Base-by-base conservation (phyloP, 37 sponge, comb jelly and placozoan genomes). In the Theonella swinhoei region DNA sequence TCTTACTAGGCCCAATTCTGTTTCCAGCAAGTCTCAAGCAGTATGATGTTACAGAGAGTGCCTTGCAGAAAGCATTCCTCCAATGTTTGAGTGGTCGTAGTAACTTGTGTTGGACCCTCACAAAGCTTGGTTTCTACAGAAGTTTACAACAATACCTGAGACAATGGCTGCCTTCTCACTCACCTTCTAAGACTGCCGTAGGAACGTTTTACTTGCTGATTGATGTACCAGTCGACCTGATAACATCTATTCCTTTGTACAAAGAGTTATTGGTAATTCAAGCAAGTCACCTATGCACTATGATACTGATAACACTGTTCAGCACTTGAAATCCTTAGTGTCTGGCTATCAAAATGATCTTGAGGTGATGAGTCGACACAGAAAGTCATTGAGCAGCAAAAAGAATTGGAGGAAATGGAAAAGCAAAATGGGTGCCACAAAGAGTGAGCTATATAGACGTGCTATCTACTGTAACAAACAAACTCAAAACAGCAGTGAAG, bases 181-280 rank as follows among this genome's bases (percentile, higher is more conserved):
- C 80, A 23, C 42, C 68, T 39, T 25, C 69, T 3, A 80, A 80
- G 31, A 39, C 68, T 42, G 43, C 39, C 28, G n/a, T 80, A 39
- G 80, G 80, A 40, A 80, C 17, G 42, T 80, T 80, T 80, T 80
- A 80, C 70, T 30, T 80, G 25, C 28, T 25, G 32, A 67, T 80
- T 80, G 80, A 80, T 65, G 68, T 25, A 80, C 68, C 19, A 80
- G n/a, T n/a, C n/a, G n/a, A n/a, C n/a, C n/a, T n/a, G n/a, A n/a
- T n/a, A n/a, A n/a, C n/a, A n/a, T n/a, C 54, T 66, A 68, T 42
- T 39, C 80, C 80, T 66, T 80, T 66, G 68, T 80, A 26, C 41
- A 80, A 25, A 32, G n/a, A 25, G 28, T 80, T 39, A 58, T 40
- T 39, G 68, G n/a, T n/a, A 42, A 36, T 38, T 80, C 70, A 39